Conservation (phyloP, 2,113 vertebrate species). For the Anolis sagrei region DNA sequence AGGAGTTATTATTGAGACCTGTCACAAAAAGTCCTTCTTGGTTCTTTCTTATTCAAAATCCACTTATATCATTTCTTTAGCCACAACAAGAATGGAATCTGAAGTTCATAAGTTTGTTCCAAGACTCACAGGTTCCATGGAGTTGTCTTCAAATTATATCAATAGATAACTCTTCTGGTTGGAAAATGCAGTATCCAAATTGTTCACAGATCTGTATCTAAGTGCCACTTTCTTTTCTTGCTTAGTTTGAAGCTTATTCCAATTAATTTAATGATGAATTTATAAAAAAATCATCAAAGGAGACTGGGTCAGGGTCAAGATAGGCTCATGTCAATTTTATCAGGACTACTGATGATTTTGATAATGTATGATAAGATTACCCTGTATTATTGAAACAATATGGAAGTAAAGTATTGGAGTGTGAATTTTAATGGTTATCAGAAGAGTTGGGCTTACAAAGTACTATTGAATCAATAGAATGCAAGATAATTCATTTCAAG, state of each 20-base stretch:
- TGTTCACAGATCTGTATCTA: background rate
- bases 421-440: background rate
- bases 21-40: conserved; percentile 6
- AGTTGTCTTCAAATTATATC: background rate
- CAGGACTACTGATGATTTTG: background rate
- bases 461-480: background rate
- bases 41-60: background rate
- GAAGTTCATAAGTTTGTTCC: background rate
- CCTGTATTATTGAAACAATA: background rate
- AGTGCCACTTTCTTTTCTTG: background rate
- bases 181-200: background rate
- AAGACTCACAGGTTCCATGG: background rate
- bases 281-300: background rate
- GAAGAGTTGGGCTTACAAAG: no score
- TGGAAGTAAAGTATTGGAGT: no score
- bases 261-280: background rate
- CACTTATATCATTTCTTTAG: fast-evolving
- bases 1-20: conserved; percentile 26
- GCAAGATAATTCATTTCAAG: background rate
- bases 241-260: background rate
- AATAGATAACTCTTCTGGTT: background rate
- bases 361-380: background rate
- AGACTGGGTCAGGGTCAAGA: background rate
- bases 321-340: background rate
- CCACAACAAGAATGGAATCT: background rate